Percentiles rank a stretch among this genome's conserved stretches.
These are phyloP conservation scores for Tryphoninae sp. DNA, from an alignment of 2,888 invertebrate genomes.

Conservation along the genomic window DNA sequence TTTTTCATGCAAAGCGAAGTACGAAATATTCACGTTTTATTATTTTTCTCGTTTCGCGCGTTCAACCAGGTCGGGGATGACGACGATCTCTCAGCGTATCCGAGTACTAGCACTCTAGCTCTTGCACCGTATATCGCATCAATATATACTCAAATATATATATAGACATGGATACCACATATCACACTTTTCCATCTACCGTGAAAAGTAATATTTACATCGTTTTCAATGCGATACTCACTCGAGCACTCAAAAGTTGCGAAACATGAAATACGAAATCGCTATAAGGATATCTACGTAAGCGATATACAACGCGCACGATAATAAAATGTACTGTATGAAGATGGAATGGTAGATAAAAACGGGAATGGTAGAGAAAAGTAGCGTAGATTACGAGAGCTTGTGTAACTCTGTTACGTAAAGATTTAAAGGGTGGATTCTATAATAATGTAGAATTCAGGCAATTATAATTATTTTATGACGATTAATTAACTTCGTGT, in stretches of 20 bases:
- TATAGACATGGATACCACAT: slow-evolving; percentile 23
- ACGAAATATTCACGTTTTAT: slow-evolving; percentile 53
- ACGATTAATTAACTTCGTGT: no score
- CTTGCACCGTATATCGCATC: slow-evolving; percentile 24
- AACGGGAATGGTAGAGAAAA: slow-evolving; percentile 1
- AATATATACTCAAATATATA: slow-evolving; percentile 6
- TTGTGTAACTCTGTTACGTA: background rate
- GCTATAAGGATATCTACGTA: background rate
- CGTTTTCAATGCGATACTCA: slow-evolving; percentile 35
- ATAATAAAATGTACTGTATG: slow-evolving; percentile 10
- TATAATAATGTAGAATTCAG: no score
- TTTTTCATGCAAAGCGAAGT: slow-evolving; percentile 36
- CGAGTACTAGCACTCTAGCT: slow-evolving; percentile 38
- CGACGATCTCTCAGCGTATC: slow-evolving; percentile 45
- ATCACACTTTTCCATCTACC: slow-evolving; percentile 38
- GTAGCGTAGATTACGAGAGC: slow-evolving; percentile 12
- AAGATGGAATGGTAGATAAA: no score
- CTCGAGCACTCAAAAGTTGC: slow-evolving; percentile 49
- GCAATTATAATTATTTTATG: no score
- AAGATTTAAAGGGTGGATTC: no score
- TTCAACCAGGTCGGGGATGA: slow-evolving; percentile 33
- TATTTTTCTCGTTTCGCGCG: slow-evolving; percentile 44
- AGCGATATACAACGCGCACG: background rate
- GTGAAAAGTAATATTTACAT: slow-evolving; percentile 47
- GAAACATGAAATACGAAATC: slow-evolving; percentile 42